Base-by-base conservation (phyloP, 92 coral and sea anemone species). In the Desmophyllum pertusum region DNA sequence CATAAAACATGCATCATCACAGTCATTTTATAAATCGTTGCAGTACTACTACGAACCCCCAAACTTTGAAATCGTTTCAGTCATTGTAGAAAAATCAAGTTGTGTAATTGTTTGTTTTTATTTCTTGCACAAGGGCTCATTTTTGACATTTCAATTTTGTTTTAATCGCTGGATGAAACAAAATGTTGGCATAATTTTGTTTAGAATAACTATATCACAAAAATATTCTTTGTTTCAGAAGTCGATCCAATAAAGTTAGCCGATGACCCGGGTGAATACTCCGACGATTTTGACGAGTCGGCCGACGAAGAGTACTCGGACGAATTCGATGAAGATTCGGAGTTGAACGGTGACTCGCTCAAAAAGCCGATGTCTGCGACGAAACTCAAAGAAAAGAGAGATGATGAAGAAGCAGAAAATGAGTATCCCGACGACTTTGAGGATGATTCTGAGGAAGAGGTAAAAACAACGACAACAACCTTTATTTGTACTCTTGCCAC, bases 261-360 rank as follows among this genome's bases (percentile, higher is more conserved):
- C 37, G 93, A 85, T 5, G 89, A 81, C 19, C 89, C 78, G 53
- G 93, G 92, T 23, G 97, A 92, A 84, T 96, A 94, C 75, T 90
- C 98, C 4, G 98, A 94, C 83, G 98, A 94, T 75, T 95, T 96
- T 72, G 98, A 94, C 77, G 98, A 93, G 64, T 90, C 85, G 23
- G 93, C 88, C 51, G 97, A 89, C 29, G 93, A 93, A 8, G 91
- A 75, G n/a, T 93, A 88, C 83, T 87, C 91, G 39, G 98, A 96
- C 6, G 98, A 96, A 80, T 96, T 84, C 41, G 99, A 96, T 74
- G 89, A 88, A 1, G 95, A 89, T 46, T 76, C 83, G 8, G 89
- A 87, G 23, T 38, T 87, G 77, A 86, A 87, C 67, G 87, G 89
- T 14, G 77, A 76, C 29, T 87, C 85, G 0, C 64, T 51, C 21